A percentile compares a stretch with the other conserved stretches of the same genome.
Evolutionary conservation across 2,113 vertebrate genomes (phyloP).

Genomic region (Neodontobutis hainanensis): DNA sequence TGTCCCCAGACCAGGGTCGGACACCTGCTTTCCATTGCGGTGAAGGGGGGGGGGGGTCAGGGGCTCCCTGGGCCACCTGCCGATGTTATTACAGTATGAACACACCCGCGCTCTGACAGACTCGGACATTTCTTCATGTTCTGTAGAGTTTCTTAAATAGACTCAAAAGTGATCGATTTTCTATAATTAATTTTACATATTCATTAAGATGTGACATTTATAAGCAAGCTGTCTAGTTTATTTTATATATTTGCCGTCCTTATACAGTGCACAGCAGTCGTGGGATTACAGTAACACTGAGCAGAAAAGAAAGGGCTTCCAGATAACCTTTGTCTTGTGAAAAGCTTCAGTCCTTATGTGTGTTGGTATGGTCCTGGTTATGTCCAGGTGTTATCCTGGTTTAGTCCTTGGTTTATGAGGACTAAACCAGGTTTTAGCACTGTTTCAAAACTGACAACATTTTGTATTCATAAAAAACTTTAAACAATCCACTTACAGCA

Average conservation of each 20-base stretch:
- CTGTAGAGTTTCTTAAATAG: constrained; percentile 51
- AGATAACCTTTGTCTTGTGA: neutral
- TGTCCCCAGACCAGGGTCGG: constrained; percentile 72
- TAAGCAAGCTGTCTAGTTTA: constrained; percentile 40
- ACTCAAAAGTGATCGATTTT: constrained; percentile 4
- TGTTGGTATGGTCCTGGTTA: too few relatives aligned
- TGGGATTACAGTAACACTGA: neutral
- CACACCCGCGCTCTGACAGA: constrained; percentile 34
- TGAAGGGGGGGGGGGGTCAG: constrained; percentile 23
- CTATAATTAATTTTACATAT: constrained; percentile 41
- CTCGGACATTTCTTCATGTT: constrained; percentile 40
- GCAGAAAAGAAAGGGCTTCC: neutral
- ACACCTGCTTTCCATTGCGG: constrained; percentile 82
- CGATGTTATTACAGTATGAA: constrained; percentile 72
- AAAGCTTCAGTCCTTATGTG: neutral
- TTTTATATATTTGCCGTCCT: constrained; percentile 45
- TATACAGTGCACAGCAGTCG: constrained; percentile 5
- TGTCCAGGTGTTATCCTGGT: too few relatives aligned
- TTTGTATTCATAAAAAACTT: too few relatives aligned
- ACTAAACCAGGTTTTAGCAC: too few relatives aligned
- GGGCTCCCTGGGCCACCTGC: constrained; percentile 72
- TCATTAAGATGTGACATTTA: constrained; percentile 49
- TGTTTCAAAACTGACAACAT: too few relatives aligned
- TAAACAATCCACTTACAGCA: too few relatives aligned
- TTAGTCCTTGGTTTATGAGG: too few relatives aligned